Evolutionary conservation across 1,140 invertebrate species (phyloP), one percentile per base, ranked within the genome.

Genomic region (Drosophila seguyi): DNA sequence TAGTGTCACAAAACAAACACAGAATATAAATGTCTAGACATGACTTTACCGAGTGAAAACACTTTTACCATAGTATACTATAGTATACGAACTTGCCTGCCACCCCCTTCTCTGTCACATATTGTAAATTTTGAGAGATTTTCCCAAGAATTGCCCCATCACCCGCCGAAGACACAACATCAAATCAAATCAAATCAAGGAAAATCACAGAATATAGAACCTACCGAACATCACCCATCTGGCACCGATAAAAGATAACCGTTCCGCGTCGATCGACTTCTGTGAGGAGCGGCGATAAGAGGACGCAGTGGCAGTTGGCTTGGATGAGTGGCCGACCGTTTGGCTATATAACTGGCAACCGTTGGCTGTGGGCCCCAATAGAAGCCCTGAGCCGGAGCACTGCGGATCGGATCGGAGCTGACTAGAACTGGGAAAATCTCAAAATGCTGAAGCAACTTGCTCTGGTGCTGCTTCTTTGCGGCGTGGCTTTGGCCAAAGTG

Each of bases 91-190:
- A 39, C 29, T 6, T 27, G 68, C 4, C 44, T 56, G 66, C 29
- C 68, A 58, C 34, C 41, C 36, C 25, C 20, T 27, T 41, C 53
- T 79, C 47, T 82, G 58, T 77, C 68, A 80, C 41, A 55, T 34
- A 50, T 41, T 45, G 52, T 88, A 88, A 90, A 88, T 88, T 75
- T 75, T 57, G 31, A 58, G 65, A 83, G 84, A 88, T 88, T 83
- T 87, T 48, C 44, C 34, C 57, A 42, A 65, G 55, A 72, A 63
- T 58, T 59, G 44, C 67, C 60, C 62, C 72, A 75, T 44, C 57
- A 22, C 55, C 48, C 48, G 66, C 52, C 62, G 45, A 22, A 81
- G 53, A 59, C 59, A 53, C 47, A 79, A 57, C 57, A 47, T 59
- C 63, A 62, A 76, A 66, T 38, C 34, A 66, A 36, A 60, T 63